phyloP scores from a whole-genome alignment of 2,113 vertebrate genomes.

The rat (Rattus norvegicus) region GRCr8 NC_086029.1:50941001-50941500 shows the following conservation, averaged over 20 bases:
- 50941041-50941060: neutral
- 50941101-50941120: neutral
- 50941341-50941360: constrained; percentile 63
- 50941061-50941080: too few species aligned
- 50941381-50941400: constrained; percentile 41
- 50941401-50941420: constrained; percentile 31
- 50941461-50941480: constrained; percentile 48
- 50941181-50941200: neutral
- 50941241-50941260: constrained; percentile 33
- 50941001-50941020: too few species aligned
- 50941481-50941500: constrained; percentile 59
- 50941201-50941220: neutral
- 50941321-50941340: constrained; percentile 21
- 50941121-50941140: too few species aligned
- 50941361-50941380: constrained; percentile 62
- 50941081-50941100: too few species aligned
- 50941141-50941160: too few species aligned
- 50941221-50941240: neutral
- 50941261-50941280: constrained; percentile 30
- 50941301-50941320: constrained; percentile 51
- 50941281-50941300: constrained; percentile 27
- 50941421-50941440: constrained; percentile 61
- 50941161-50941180: too few species aligned
- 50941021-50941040: too few species aligned
- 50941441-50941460: constrained; percentile 59